phyloP scores from a whole-genome alignment of 2,113 vertebrate genomes.

The Aldabrachelys gigantea region DNA sequence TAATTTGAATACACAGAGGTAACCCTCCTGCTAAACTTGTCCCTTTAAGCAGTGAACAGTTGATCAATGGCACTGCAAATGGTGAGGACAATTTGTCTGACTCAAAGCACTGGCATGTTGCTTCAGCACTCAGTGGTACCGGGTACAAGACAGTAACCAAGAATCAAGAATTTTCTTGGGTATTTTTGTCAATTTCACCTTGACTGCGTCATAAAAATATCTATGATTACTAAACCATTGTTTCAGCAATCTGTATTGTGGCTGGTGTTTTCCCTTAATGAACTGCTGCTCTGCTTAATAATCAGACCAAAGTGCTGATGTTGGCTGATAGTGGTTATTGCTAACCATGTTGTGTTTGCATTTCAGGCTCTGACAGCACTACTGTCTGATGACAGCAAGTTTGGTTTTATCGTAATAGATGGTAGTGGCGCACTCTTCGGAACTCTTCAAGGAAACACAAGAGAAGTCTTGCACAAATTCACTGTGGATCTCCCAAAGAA shows the following conservation, averaged over 20 bases:
- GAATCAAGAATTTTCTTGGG: background rate
- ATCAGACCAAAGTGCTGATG: background rate
- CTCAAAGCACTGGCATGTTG: background rate
- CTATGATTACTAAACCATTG: fast-evolving
- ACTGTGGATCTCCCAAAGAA: constrained; percentile 99
- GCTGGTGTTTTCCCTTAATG: background rate
- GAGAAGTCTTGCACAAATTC: constrained; percentile 99
- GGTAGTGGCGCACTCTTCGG: constrained; percentile 99
- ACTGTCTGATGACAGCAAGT: constrained; percentile 98
- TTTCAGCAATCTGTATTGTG: fast-evolving
- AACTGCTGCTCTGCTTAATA: background rate
- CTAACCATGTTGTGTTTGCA: constrained; percentile 15
- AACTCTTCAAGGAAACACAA: constrained; percentile 98
- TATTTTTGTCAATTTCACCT: background rate
- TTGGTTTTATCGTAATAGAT: constrained; percentile 99
- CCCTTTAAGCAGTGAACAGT: background rate
- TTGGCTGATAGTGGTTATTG: background rate
- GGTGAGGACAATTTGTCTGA: background rate
- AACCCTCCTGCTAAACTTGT: background rate
- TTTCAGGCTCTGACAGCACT: constrained; percentile 95
- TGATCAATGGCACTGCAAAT: background rate
- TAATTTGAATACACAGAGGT: background rate
- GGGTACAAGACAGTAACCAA: background rate
- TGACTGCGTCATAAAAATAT: fast-evolving
- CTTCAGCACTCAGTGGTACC: background rate